These are phyloP conservation scores for Perodicticus potto DNA, from an alignment of 2,797 vertebrate species.

Conservation along the genomic window DNA sequence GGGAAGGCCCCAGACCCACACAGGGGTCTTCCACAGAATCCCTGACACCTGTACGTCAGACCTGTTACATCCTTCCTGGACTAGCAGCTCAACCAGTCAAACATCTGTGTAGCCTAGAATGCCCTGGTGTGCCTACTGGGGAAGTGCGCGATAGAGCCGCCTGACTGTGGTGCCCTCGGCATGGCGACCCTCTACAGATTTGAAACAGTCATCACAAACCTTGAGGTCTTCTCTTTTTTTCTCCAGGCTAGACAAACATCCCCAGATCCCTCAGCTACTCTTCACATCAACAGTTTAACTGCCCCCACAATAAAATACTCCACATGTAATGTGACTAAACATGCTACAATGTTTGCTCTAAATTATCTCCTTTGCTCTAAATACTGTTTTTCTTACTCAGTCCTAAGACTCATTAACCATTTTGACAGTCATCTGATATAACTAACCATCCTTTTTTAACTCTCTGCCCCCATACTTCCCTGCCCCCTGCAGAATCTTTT, in stretches of 20 bases:
- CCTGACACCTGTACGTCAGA: not conserved
- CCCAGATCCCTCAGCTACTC: not conserved
- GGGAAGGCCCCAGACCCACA: not conserved
- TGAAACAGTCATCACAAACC: not conserved
- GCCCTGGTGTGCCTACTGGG: not conserved
- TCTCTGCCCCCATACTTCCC: not conserved
- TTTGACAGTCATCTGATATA: not conserved
- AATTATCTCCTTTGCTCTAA: slow-evolving; percentile 4
- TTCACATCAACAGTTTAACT: not conserved
- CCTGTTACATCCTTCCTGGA: not conserved
- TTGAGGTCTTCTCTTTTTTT: not conserved
- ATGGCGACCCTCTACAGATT: not conserved
- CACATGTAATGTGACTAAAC: not conserved
- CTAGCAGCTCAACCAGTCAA: not conserved
- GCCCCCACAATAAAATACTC: not conserved
- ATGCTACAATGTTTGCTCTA: not conserved
- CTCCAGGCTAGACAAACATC: not conserved
- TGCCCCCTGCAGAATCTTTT: too few species aligned
- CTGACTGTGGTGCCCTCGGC: not conserved
- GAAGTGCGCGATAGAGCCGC: not conserved
- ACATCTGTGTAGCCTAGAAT: not conserved
- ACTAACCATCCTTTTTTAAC: not conserved
- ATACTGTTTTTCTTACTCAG: not conserved
- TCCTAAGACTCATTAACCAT: not conserved
- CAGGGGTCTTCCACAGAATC: not conserved